These are phyloP conservation scores for Cyaniris semiargus DNA, from an alignment of 2,888 invertebrate species.

Conservation along the genomic window DNA sequence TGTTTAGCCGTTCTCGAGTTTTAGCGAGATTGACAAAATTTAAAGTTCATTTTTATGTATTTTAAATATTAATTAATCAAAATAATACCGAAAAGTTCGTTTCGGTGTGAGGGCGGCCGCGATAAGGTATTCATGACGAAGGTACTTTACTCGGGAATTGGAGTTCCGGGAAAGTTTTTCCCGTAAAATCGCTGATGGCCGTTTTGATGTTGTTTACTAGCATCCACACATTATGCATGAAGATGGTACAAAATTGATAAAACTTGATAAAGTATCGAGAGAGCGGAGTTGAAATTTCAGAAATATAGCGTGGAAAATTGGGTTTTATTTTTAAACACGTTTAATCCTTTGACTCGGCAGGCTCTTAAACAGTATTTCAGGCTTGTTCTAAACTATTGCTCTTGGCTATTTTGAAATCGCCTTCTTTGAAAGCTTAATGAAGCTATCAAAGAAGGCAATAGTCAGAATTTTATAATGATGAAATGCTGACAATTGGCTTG, in stretches of 20 bases:
- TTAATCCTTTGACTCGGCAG: background rate
- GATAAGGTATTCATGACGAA: constrained; percentile 29
- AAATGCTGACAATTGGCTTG: no score
- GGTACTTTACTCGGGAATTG: constrained; percentile 36
- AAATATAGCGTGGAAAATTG: background rate
- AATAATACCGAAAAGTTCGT: background rate
- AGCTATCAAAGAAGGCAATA: no score
- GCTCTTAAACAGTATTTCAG: background rate
- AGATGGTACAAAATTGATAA: constrained; percentile 1
- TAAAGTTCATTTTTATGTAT: no score
- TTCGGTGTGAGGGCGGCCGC: constrained; percentile 35
- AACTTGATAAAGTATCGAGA: constrained; percentile 8
- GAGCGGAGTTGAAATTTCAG: background rate
- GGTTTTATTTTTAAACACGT: background rate
- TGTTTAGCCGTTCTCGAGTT: no score
- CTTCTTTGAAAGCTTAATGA: no score
- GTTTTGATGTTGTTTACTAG: constrained; percentile 40
- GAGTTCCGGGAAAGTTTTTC: constrained; percentile 38
- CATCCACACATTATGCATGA: constrained; percentile 18
- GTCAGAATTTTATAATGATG: no score
- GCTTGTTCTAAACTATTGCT: no score
- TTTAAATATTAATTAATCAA: no score
- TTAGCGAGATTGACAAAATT: no score
- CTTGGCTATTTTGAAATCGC: no score
- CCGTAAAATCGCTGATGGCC: constrained; percentile 39